Conservation (phyloP, 2,797 vertebrate genomes). For the Dromococcyx pavoninus region DNA sequence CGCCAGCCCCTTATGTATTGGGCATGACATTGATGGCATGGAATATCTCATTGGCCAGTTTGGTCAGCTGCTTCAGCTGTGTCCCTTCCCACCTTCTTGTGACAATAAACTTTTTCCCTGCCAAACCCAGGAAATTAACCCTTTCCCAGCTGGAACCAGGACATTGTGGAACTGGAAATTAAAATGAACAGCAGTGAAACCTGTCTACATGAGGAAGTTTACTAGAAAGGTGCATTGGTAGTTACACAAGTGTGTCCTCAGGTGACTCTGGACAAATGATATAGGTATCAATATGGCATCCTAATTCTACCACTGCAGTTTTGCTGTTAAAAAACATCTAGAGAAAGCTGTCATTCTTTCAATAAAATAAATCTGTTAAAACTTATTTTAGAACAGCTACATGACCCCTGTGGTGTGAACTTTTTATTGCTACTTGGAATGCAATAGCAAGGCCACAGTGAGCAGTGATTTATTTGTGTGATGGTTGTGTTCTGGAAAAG, state of each 20-base stretch:
- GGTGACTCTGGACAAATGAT: neutral
- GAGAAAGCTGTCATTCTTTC: neutral
- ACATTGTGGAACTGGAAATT: neutral
- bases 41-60: too few species aligned
- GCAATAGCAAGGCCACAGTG: neutral
- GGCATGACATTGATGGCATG: too few species aligned
- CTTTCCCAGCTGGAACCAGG: too few species aligned
- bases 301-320: neutral
- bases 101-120: too few species aligned
- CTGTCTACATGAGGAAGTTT: neutral
- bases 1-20: too few species aligned
- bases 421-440: neutral
- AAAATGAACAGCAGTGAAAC: neutral
- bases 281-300: neutral
- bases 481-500: neutral
- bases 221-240: neutral
- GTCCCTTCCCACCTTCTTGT: too few species aligned
- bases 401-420: neutral
- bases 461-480: neutral
- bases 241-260: neutral
- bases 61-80: too few species aligned
- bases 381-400: neutral
- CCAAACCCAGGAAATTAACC: too few species aligned
- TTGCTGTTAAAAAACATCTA: neutral
- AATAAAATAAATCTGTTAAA: neutral